Base-by-base conservation (phyloP, 2,113 vertebrate species). In the Corythoichthys haematopterus region DNA sequence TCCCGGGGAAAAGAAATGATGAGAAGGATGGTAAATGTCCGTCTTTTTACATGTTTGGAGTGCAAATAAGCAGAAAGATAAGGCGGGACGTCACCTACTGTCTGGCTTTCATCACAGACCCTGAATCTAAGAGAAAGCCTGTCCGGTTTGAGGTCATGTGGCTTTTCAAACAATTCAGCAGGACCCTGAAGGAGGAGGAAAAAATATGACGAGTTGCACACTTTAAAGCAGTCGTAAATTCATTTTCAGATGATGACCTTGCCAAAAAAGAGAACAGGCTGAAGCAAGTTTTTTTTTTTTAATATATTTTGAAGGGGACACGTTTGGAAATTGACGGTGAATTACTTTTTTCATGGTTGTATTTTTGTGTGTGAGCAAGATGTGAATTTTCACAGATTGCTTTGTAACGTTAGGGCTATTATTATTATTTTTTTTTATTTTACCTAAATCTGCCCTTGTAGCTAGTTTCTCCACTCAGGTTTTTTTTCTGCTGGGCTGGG, bases 61-160 rank as follows among this genome's bases (percentile, higher is more conserved):
- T 88, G 84, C 84, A 87, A 89, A 90, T 85, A 88, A 84, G 85
- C 84, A 74, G 75, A 81, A 67, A 77, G 91, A 92, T 91, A 89
- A 89, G 85, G 56, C 74, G 77, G 78, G 85, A 83, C 75, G 82
- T 85, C 81, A 72, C 61, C 59, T 61, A 20, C 59, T 20, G 86
- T 88, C 89, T 91, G 90, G 88, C 84, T 89, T 87, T 69, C 80
- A 80, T 90, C 85, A 88, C 33, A 78, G 68, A 37, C 28, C 8
- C 43, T 58, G 50, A 60, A 61, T 51, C 71, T 28, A 20, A n/a
- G 58, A 60, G 47, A 58, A 66, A 77, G 69, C 72, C 43, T 6
- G 59, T 82, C 64, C 53, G 7, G 37, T 61, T 67, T 66, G 40
- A 69, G 76, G 72, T 66, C 28, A 64, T 71, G 78, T 83, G 77